phyloP scores from a whole-genome alignment of 2,888 invertebrate species.

The Eucera pruinosa region DNA sequence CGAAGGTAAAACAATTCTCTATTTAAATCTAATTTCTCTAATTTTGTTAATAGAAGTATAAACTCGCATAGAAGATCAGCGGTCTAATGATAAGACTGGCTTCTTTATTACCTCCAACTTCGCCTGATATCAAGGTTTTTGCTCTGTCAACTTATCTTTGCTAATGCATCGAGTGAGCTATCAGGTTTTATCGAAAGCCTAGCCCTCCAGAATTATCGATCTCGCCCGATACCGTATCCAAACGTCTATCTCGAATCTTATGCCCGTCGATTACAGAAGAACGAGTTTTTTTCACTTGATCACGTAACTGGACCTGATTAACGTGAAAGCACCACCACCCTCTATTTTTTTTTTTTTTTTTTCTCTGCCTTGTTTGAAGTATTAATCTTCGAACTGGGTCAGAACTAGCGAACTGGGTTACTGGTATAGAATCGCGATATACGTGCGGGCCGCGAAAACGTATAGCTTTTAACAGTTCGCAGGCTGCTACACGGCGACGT shows the following conservation, averaged over 20 bases:
- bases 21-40: too few species aligned
- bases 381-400: slow-evolving; percentile 41
- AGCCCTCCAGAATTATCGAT: slow-evolving; percentile 28
- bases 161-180: slow-evolving; percentile 19
- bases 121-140: not conserved
- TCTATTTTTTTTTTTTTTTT: not conserved
- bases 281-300: slow-evolving; percentile 36
- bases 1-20: too few species aligned
- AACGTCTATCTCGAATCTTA: slow-evolving; percentile 6
- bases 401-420: slow-evolving; percentile 39
- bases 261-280: slow-evolving; percentile 15
- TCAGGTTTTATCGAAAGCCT: slow-evolving; percentile 9
- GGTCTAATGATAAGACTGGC: too few species aligned
- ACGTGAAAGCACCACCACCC: slow-evolving; percentile 27
- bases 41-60: too few species aligned
- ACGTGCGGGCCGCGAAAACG: slow-evolving; percentile 25
- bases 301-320: slow-evolving; percentile 41
- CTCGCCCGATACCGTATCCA: slow-evolving; percentile 3
- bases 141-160: not conserved
- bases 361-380: slow-evolving; percentile 12
- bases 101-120: too few species aligned
- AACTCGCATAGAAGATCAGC: too few species aligned
- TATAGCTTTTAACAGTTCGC: slow-evolving; percentile 23
- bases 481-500: not conserved
- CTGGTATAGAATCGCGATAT: slow-evolving; percentile 26